Base-by-base conservation (phyloP, 2,113 vertebrate genomes). In the Platysteira castanea region DNA sequence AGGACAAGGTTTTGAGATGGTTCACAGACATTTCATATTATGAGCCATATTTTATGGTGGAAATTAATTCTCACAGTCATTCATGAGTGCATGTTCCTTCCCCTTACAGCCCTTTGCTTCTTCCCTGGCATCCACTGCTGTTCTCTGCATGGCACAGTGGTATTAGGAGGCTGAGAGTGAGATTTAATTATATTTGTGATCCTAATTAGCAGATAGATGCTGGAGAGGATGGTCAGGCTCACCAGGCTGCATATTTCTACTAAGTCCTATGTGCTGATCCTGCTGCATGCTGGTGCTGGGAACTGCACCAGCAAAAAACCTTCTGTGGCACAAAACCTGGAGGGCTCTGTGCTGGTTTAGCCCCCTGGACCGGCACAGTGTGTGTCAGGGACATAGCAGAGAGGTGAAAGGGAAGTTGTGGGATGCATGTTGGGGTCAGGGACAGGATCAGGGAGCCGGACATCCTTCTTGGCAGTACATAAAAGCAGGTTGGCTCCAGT, bases 41-140 rank as follows among this genome's bases (percentile, higher is more conserved):
- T 83, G 21, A 92, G 46, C 26, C 8, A 2, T 39, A 67, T 81
- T 93, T 93, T 81, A 88, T n/a, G 82, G 79, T 74, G 75, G 63
- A 92, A 88, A 77, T 93, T 61, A 90, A 95, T 93, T 95, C 68
- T 70, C 86, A 78, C 3, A 21, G 86, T 81, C 60, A 44, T 93
- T 92, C 39, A 33, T 9, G 69, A 89, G 54, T n/a, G 28, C 24
- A 9, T 41, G n/a, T 54, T 93, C 75, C 59, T 83, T 86, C 41
- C 28, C 54, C 17, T 60, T 41, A n/a, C 5, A 75, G 26, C n/a
- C 31, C 26, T 79, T 76, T 76, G 59, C 50, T 90, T 83, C 84
- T 75, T 80, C 79, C 46, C 73, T 77, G 68, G 30, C 60, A 87
- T 24, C 60, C 79, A 11, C 47, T 50, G n/a, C 13, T 81, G 37